Percentiles rank a stretch among this genome's conserved stretches.
These are phyloP conservation scores for Papilio demoleus DNA, from an alignment of 2,888 invertebrate genomes.

Conservation along the genomic window DNA sequence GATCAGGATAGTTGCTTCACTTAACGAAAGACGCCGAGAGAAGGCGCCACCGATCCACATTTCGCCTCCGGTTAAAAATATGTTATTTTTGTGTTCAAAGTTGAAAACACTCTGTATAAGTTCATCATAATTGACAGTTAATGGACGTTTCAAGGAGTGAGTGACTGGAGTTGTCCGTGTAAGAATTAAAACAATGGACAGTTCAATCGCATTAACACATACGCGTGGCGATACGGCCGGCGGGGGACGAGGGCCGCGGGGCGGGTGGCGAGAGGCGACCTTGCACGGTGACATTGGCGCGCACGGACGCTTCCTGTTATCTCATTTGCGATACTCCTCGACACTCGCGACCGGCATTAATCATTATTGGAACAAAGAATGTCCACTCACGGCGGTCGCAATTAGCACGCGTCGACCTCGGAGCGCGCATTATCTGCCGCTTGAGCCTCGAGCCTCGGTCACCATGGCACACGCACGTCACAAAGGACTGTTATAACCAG, in stretches of 20 bases:
- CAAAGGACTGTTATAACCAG: constrained; percentile 70
- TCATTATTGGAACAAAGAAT: constrained; percentile 83
- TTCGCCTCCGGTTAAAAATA: too few species aligned
- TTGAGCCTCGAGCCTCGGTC: constrained; percentile 55
- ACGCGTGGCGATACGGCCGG: constrained; percentile 41
- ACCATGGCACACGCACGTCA: constrained; percentile 67
- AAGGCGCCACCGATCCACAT: too few species aligned
- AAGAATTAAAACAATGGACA: constrained; percentile 40
- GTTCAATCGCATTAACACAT: constrained; percentile 11
- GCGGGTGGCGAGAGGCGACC: constrained; percentile 55
- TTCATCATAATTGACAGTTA: neutral
- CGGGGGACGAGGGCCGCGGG: constrained; percentile 44
- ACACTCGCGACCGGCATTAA: constrained; percentile 76
- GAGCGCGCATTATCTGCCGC: constrained; percentile 65
- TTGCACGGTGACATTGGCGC: constrained; percentile 76
- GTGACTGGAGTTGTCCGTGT: constrained; percentile 42
- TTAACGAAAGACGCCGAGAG: neutral
- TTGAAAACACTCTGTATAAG: too few species aligned
- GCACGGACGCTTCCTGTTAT: constrained; percentile 80
- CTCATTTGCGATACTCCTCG: constrained; percentile 76
- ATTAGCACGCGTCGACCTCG: constrained; percentile 77
- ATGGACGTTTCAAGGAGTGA: constrained; percentile 43
- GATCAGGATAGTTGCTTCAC: neutral
- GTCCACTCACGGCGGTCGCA: constrained; percentile 82
- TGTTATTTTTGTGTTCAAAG: too few species aligned